Evolutionary conservation across 2,113 vertebrate genomes (phyloP), one percentile per base, ranked within the genome.

Genomic region (Hassar affinis): DNA sequence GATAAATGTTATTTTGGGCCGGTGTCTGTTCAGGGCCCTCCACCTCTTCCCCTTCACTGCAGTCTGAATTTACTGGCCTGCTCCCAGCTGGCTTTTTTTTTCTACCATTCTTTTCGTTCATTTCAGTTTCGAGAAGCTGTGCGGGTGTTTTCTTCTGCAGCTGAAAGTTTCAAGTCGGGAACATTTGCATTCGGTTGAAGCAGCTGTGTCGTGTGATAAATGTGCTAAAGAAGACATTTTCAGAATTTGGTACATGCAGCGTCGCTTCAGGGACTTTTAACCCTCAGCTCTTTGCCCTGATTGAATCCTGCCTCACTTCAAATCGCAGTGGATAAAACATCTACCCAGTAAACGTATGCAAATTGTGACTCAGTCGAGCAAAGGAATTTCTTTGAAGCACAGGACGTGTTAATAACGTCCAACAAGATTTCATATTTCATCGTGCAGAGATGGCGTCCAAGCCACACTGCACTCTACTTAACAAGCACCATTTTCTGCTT

Each of bases 401-500:
- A 38, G 15, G 20, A 18, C 10, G 64, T 68, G 64, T 20, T 20
- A 38, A 20, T 68, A 38, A 66, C 5, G 22, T 25, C 20, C 22
- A 25, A 25, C 20, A 25, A 25, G 25, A 12, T 71, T 71, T 72
- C 69, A 17, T n/a, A 68, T 71, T n/a, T 49, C 69, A 49, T 15
- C 68, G 14, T 12, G 22, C 35, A 71, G 38, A 18, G 2, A 6
- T 6, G 4, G 17, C 1, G 64, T 38, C 33, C 64, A 79, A 6
- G 61, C 47, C 30, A 25, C 38, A 22, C 33, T 42, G 59, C 12
- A 78, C 42, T 69, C 38, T 38, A n/a, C 33, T 22, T 62, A 64
- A 62, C 42, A 6, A 85, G 51, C 66, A 30, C 68, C 35, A 20
- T 75, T 75, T 74, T 81, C 35, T 66, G 38, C 33, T 49, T 64